Evolutionary conservation across 2,797 vertebrate species (phyloP).

Genomic region (Diceros bicornis): DNA sequence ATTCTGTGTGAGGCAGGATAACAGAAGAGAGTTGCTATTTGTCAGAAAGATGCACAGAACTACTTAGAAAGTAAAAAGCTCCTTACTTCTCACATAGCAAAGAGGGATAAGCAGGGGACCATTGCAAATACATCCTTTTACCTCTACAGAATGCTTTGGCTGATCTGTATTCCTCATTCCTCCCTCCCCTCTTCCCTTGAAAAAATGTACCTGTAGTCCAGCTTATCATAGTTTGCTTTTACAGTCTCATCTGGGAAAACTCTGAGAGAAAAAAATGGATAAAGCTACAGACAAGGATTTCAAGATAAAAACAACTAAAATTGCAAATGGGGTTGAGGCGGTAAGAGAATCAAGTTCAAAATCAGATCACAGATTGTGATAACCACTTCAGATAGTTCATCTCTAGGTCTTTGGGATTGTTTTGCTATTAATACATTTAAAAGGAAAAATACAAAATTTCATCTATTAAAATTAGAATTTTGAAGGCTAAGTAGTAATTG

Average conservation of each 20-base stretch:
- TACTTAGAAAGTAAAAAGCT: neutral
- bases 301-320: conserved; percentile 9
- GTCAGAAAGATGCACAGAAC: neutral
- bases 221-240: neutral
- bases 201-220: neutral
- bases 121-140: neutral
- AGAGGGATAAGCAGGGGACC: neutral
- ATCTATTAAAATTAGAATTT: neutral
- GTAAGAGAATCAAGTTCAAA: neutral
- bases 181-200: rapidly evolving
- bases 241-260: neutral
- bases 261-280: neutral
- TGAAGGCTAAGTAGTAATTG: neutral
- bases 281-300: neutral
- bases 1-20: neutral
- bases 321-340: neutral
- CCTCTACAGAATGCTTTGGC: neutral
- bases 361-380: neutral
- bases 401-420: neutral
- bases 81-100: neutral
- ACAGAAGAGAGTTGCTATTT: neutral
- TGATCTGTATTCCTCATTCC: neutral
- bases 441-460: neutral
- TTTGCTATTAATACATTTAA: neutral
- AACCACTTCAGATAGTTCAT: neutral